These are phyloP conservation scores for Molossus molossus DNA, from an alignment of 2,797 vertebrate species.

Conservation along the genomic window DNA sequence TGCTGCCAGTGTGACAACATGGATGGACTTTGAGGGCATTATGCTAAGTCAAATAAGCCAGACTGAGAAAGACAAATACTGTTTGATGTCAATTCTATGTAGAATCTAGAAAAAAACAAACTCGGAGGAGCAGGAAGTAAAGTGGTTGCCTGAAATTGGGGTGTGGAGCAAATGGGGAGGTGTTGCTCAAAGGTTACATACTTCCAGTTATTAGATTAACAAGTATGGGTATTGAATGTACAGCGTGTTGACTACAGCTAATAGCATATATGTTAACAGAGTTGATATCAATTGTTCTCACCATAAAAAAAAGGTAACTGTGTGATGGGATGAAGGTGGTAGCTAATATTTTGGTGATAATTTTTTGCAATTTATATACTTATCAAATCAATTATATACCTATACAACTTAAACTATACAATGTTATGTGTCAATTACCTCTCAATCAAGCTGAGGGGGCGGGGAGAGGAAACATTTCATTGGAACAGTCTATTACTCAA, in stretches of 20 bases:
- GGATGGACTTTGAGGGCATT: neutral
- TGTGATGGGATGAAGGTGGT: neutral
- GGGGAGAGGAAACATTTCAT: neutral
- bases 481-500: neutral
- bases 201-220: neutral
- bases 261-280: neutral
- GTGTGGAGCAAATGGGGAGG: neutral
- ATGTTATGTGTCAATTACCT: neutral
- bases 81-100: neutral
- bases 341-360: neutral
- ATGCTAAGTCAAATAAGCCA: neutral
- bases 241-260: neutral
- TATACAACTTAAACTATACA: neutral
- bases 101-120: neutral
- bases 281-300: neutral
- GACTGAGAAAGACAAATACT: slow-evolving; percentile 23
- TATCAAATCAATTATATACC: neutral
- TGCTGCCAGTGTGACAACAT: neutral
- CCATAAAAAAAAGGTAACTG: neutral
- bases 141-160: neutral
- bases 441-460: neutral
- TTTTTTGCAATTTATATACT: slow-evolving; percentile 4
- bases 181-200: neutral
- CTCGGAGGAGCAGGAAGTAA: neutral
- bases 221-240: neutral